Conservation (phyloP, 1,140 invertebrate species). For the Dysdera silvatica region DNA sequence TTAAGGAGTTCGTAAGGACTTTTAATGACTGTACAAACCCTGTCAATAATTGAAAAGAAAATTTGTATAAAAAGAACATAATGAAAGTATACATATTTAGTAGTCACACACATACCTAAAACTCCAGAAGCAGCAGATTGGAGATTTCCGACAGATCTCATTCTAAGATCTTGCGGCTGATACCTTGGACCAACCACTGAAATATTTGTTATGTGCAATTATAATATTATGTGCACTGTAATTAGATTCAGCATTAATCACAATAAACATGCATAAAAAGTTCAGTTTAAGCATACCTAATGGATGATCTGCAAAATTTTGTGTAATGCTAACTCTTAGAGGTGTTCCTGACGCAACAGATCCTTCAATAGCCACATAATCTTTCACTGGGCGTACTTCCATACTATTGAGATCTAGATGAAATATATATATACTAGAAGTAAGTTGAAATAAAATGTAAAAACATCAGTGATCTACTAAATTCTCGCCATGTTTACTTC, state of each 20-base stretch:
- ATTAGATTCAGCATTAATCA: not conserved
- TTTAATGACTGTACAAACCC: not conserved
- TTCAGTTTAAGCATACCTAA: conserved; percentile 40
- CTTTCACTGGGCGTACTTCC: conserved; percentile 51
- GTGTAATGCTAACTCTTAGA: conserved; percentile 47
- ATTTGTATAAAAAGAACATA: not conserved
- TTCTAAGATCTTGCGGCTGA: conserved; percentile 54
- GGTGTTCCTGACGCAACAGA: conserved; percentile 35
- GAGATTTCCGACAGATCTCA: conserved; percentile 51
- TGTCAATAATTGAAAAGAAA: not conserved
- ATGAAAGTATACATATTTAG: conserved; percentile 10
- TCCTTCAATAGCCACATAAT: conserved; percentile 49
- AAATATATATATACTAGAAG: conserved; percentile 32
- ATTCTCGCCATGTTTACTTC: no score
- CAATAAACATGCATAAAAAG: not conserved
- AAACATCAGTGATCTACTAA: no score
- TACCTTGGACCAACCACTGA: conserved; percentile 52
- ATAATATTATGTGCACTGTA: not conserved
- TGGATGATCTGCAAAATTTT: conserved; percentile 42
- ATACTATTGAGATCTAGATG: conserved; percentile 64
- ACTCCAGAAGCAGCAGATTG: conserved; percentile 60
- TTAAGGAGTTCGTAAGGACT: not conserved
- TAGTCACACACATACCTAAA: conserved; percentile 58
- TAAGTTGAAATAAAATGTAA: conserved; percentile 13
- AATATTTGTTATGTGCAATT: not conserved